Base-by-base conservation (phyloP, 2,113 vertebrate genomes). In the Typhlomys cinereus region DNA sequence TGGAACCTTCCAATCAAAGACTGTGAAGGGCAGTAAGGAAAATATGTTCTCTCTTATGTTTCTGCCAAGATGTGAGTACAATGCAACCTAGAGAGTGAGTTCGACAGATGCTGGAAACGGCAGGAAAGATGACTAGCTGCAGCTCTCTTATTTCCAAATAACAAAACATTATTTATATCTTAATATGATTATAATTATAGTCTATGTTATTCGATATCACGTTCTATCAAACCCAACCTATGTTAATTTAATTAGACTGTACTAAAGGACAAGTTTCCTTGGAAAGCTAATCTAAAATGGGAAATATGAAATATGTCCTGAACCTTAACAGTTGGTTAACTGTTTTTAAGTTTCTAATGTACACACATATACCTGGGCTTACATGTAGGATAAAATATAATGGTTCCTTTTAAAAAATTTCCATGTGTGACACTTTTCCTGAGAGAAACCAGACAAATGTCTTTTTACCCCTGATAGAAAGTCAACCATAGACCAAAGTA, bases 1-100 rank as follows among this genome's bases (percentile, higher is more conserved):
- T 75, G 91, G 94, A 97, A 97, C 95, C 96, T 97, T 96, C 96
- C 96, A 90, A 76, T 97, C 4, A 2, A 95, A 93, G 88, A 89
- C 91, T 90, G 69, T 85, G 93, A 97, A 93, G 79, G 92, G 75
- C 78, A 87, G 93, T 21, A 84, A 92, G 87, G 74, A 98, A 97
- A 96, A 91, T 90, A 93, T 95, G 97, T 73, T 96, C 96, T 94
- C 94, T 94, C 95, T 97, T 78, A 31, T 20, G n/a, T 86, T 88
- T 61, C 89, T 97, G 97, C 97, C 97, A 97, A 88, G 85, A 93
- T 71, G 69, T 85, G 92, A 93, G 86, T 93, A 94, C 90, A 92
- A 93, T 82, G 64, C 94, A 97, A 97, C 90, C 84, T 54, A 2
- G 73, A 95, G 95, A 97, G 71, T 82, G 97, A 97, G 96, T 85